Conservation (phyloP, 2,888 invertebrate species). For the Cylindroiulus punctatus region DNA sequence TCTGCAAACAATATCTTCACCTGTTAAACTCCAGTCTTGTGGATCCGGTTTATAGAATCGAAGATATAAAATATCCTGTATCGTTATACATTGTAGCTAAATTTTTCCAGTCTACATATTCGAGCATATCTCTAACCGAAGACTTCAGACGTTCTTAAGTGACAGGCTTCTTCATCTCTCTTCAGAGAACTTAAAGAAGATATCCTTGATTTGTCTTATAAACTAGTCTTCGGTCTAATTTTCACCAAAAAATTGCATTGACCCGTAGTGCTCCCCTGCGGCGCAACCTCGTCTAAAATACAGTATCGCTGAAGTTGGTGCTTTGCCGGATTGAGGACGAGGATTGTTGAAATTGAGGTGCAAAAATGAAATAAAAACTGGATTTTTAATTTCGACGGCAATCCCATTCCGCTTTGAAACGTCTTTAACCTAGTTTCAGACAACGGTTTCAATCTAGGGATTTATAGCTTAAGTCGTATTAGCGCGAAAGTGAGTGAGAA, state of each 20-base stretch:
- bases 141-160: background rate
- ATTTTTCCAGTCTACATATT: no score
- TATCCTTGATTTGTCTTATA: background rate
- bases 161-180: background rate
- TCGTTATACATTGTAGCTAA: no score
- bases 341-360: constrained; percentile 32
- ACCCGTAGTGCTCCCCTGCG: background rate
- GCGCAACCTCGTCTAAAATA: background rate
- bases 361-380: constrained; percentile 7
- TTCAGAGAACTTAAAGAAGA: background rate
- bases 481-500: background rate
- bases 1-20: no score
- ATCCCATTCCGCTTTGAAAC: background rate
- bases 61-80: no score
- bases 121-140: no score
- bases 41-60: no score
- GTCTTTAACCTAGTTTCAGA: constrained; percentile 27
- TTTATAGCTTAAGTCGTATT: background rate
- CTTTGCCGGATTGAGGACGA: constrained; percentile 14
- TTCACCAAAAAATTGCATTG: background rate
- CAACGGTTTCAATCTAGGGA: background rate
- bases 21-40: no score
- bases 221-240: background rate
- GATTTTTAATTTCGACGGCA: constrained; percentile 26
- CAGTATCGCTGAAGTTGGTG: background rate